A percentile compares a stretch with the other conserved stretches of the same genome.
Evolutionary conservation across 1,140 invertebrate species (phyloP).

Genomic region (Patella vulgata): DNA sequence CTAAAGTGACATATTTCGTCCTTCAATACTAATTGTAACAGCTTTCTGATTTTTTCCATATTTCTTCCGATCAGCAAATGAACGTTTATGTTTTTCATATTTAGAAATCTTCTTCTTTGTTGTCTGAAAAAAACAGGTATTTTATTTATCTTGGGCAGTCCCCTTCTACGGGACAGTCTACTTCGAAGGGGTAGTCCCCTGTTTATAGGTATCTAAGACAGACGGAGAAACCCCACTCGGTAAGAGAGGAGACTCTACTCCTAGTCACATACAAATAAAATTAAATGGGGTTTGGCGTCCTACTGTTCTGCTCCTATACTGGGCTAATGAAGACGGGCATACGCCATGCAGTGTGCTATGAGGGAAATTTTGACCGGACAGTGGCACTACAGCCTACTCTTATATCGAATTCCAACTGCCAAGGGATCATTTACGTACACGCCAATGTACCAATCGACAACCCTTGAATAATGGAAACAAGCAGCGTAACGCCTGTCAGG

Average conservation of each 20-base stretch:
- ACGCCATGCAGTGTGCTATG: too few relatives aligned
- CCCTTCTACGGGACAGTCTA: neutral
- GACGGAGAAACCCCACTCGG: neutral
- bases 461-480: neutral
- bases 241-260: too few relatives aligned
- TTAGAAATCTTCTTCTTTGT: constrained; percentile 85
- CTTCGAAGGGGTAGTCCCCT: neutral
- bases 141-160: neutral
- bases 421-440: too few relatives aligned
- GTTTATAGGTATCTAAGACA: neutral
- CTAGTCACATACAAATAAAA: too few relatives aligned
- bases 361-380: too few relatives aligned
- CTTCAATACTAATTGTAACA: constrained; percentile 94
- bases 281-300: too few relatives aligned
- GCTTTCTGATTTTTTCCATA: constrained; percentile 81
- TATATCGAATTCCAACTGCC: too few relatives aligned
- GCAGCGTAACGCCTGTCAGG: neutral
- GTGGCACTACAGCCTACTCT: too few relatives aligned
- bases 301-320: too few relatives aligned
- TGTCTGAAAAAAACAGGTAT: constrained; percentile 50
- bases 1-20: constrained; percentile 90
- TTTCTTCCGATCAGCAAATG: constrained; percentile 87
- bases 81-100: constrained; percentile 91
- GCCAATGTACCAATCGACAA: neutral
- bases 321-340: too few relatives aligned